Conservation (phyloP, 2,113 vertebrate genomes). For the Ahaetulla prasina region DNA sequence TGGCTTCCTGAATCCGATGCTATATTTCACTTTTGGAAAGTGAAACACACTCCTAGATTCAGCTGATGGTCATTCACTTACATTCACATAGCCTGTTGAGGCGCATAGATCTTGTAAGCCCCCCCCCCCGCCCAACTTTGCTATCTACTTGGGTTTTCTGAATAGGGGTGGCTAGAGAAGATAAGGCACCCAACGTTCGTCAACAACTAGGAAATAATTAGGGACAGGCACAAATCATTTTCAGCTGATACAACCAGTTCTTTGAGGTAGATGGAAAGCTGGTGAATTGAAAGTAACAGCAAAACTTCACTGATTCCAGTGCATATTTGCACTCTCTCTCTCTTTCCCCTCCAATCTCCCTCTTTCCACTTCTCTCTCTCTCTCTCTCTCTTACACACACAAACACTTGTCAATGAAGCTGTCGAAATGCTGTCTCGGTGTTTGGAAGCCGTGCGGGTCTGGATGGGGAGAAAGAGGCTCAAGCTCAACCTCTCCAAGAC, state of each 20-base stretch:
- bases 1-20: constrained; percentile 46
- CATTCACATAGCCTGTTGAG: not conserved
- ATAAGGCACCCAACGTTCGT: not conserved
- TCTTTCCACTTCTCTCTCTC: too few relatives aligned
- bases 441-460: too few relatives aligned
- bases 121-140: too few relatives aligned
- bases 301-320: not conserved
- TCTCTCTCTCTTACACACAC: too few relatives aligned
- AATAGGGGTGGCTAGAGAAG: not conserved
- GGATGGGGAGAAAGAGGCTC: too few relatives aligned
- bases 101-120: not conserved
- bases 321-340: not conserved
- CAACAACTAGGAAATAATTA: not conserved
- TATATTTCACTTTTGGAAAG: constrained; percentile 26
- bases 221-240: not conserved
- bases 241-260: not conserved
- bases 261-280: not conserved
- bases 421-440: too few relatives aligned
- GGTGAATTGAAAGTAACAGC: not conserved
- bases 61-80: not conserved
- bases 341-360: too few relatives aligned
- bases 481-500: too few relatives aligned
- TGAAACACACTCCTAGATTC: not conserved
- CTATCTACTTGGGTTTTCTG: not conserved
- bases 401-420: too few relatives aligned